Percentiles rank a stretch among this genome's conserved stretches.
Conservation (phyloP, 2,888 invertebrate genomes). For the Lasioglossum morio region DNA sequence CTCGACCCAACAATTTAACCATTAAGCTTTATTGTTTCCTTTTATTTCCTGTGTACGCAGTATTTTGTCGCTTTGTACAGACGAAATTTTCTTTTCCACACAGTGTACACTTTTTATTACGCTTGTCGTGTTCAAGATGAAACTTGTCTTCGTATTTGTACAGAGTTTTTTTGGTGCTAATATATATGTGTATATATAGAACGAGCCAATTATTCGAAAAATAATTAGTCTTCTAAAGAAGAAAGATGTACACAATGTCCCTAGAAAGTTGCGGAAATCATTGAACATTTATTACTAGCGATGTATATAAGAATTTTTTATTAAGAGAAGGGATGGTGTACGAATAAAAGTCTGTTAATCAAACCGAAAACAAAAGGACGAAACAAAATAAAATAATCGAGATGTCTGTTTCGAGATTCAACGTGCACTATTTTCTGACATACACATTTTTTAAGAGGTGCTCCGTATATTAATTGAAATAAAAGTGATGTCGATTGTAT, state of each 20-base stretch:
- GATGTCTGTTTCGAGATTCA: slow-evolving; percentile 25
- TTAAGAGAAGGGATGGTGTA: slow-evolving; percentile 25
- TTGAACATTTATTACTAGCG: slow-evolving; percentile 38
- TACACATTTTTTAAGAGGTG: slow-evolving; percentile 31
- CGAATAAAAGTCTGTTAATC: slow-evolving; percentile 44
- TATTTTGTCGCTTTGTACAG: slow-evolving; percentile 31
- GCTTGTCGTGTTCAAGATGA: slow-evolving; percentile 13
- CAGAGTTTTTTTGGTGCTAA: slow-evolving; percentile 48
- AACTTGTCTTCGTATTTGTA: slow-evolving; percentile 12
- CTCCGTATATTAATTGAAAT: slow-evolving; percentile 31
- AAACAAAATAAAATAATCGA: background rate
- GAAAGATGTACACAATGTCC: slow-evolving; percentile 9
- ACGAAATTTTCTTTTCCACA: background rate
- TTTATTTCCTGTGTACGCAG: slow-evolving; percentile 10
- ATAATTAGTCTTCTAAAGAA: slow-evolving; percentile 19
- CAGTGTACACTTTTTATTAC: background rate
- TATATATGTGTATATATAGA: background rate
- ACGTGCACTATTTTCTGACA: slow-evolving; percentile 41
- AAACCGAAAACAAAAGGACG: background rate
- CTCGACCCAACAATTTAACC: background rate
- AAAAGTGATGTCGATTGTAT: slow-evolving; percentile 17
- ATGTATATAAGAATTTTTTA: slow-evolving; percentile 53
- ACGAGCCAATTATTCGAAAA: slow-evolving; percentile 9
- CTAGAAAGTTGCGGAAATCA: background rate
- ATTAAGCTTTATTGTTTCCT: background rate